phyloP scores from a whole-genome alignment of 2,797 vertebrate genomes.

The Hydrocynus forskahlii region DNA sequence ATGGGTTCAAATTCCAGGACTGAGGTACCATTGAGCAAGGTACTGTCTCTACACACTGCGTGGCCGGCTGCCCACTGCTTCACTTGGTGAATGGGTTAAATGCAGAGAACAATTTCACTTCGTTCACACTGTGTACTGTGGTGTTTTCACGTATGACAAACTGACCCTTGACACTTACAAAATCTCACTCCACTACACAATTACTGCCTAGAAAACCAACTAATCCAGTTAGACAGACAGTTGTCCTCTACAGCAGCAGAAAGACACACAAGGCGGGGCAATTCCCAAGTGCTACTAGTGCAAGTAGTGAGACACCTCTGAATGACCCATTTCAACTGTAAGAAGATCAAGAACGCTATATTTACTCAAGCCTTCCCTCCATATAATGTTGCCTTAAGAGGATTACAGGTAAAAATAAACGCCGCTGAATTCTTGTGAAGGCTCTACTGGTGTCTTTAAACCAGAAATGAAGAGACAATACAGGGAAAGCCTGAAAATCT shows the following conservation, averaged over 20 bases:
- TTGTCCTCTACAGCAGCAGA: not conserved
- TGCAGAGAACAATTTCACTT: too few species aligned
- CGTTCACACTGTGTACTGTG: too few species aligned
- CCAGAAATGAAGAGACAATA: slow-evolving; percentile 1
- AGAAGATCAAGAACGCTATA: slow-evolving; percentile 71
- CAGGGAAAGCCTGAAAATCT: slow-evolving; percentile 7
- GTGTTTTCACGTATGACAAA: too few species aligned
- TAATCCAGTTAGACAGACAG: not conserved
- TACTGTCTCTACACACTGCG: too few species aligned
- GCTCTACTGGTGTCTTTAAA: not conserved
- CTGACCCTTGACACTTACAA: too few species aligned
- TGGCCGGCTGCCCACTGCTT: too few species aligned
- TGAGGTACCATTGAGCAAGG: too few species aligned
- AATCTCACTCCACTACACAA: not conserved
- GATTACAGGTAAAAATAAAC: slow-evolving; percentile 65
- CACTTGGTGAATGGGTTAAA: too few species aligned
- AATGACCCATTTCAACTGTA: slow-evolving; percentile 62
- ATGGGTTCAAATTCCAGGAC: too few species aligned
- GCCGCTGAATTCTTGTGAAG: not conserved
- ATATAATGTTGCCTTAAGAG: slow-evolving; percentile 57
- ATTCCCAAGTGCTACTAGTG: slow-evolving; percentile 21
- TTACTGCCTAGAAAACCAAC: not conserved
- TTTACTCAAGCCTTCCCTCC: slow-evolving; percentile 58
- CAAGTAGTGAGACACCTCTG: slow-evolving; percentile 44
- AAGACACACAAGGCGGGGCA: not conserved